Conservation (phyloP, 1,140 invertebrate species). For the Carcinoscorpius rotundicauda region DNA sequence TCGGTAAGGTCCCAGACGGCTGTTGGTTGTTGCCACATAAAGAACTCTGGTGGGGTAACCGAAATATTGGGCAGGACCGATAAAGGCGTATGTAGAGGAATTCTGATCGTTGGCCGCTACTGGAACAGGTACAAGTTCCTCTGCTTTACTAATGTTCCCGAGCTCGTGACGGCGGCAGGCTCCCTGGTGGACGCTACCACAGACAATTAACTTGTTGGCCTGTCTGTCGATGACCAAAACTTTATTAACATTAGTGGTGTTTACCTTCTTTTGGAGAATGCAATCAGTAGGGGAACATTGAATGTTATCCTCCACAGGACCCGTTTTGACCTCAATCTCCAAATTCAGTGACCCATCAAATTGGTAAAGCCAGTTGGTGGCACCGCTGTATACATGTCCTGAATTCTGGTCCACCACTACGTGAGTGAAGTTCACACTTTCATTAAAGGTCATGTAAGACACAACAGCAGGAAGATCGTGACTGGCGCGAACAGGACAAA, state of each 20-base stretch:
- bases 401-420: conserved; percentile 46
- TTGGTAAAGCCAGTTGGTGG: conserved; percentile 70
- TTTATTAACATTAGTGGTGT: conserved; percentile 80
- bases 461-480: conserved; percentile 20
- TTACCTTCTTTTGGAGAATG: conserved; percentile 41
- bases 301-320: conserved; percentile 72
- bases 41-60: conserved; percentile 53
- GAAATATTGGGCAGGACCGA: conserved; percentile 76
- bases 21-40: conserved; percentile 90
- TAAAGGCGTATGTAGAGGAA: conserved; percentile 86
- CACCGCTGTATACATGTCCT: conserved; percentile 58
- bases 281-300: conserved; percentile 77
- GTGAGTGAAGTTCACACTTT: conserved; percentile 39
- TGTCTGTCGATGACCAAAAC: conserved; percentile 75
- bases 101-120: conserved; percentile 83
- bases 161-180: conserved; percentile 76
- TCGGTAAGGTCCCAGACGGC: conserved; percentile 79
- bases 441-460: conserved; percentile 30
- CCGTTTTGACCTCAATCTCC: conserved; percentile 48
- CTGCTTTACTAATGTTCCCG: conserved; percentile 58
- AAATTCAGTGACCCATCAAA: conserved; percentile 57
- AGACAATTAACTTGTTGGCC: conserved; percentile 64
- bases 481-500: neutral
- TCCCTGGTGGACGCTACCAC: conserved; percentile 75
- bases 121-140: conserved; percentile 59